Base-by-base conservation (phyloP, 2,888 invertebrate species). In the Caenorhabditis japonica region DNA sequence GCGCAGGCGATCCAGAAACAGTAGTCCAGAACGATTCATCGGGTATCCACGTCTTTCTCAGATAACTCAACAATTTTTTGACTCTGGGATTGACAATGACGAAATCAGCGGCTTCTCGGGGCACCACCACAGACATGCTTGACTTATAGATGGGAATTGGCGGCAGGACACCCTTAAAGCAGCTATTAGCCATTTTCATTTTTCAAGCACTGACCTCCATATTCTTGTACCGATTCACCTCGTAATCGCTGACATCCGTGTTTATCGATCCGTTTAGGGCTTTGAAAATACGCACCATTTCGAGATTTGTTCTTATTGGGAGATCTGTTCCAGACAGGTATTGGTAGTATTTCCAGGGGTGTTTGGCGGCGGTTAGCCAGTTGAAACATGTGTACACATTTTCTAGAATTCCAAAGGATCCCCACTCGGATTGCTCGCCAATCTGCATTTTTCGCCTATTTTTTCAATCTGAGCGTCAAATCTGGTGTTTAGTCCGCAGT, bases 21-120 rank as follows among this genome's bases (percentile, higher is more conserved):
- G 77, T 75, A 0, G 82, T 66, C 82, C 82, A 82, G 41, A 82
- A 77, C 1, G 80, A 75, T 38, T 82, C 82, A 52, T 82, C 82
- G 0, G 82, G 82, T 38, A 80, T 77, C 55, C 69, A 75, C 1
- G 82, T 79, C 12, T 51, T 66, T 10, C 55, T 52, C 8, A 82
- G 52, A 55, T 66, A 82, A 4, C 56, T 47, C 34, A 78, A 13
- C 25, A 79, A 33, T 27, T 74, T 68, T n/a, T 52, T 47, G n/a
- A 75, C 73, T 43, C 61, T 39, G 2, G 51, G 44, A 39, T 58
- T 75, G n/a, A 13, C n/a, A 1, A 74, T 49, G 13, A 81, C 51
- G 25, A 43, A 74, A 30, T 80, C 66, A 0, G 81, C 79, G 2
- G 78, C 74, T 13, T 44, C 60, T 17, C 81, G 39, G 5, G 77